Evolutionary conservation across 2,888 invertebrate species (phyloP).

Genomic region (Busseola fusca): DNA sequence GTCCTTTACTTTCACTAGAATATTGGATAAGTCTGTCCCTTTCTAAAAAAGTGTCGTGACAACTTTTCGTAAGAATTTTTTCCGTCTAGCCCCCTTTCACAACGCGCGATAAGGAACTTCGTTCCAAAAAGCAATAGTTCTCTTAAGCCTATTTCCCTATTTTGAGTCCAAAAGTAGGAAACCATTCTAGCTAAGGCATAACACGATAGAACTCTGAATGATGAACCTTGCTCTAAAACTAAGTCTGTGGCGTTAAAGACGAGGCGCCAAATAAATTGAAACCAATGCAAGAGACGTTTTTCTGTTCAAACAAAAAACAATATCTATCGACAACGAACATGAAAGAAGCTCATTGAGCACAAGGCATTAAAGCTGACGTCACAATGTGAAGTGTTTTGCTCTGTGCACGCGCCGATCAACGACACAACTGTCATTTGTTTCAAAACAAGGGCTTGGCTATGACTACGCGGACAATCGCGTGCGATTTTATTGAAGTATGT

Average conservation of each 20-base stretch:
- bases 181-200: background rate
- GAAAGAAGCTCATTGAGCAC: slow-evolving; percentile 34
- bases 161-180: background rate
- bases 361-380: slow-evolving; percentile 32
- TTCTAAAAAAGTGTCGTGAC: too few species aligned
- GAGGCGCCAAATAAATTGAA: background rate
- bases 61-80: too few species aligned
- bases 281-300: slow-evolving; percentile 4
- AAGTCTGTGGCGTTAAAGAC: background rate
- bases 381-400: slow-evolving; percentile 27
- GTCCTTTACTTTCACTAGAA: too few species aligned
- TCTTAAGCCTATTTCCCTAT: background rate
- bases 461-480: slow-evolving; percentile 18
- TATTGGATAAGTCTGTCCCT: too few species aligned
- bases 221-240: background rate
- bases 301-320: slow-evolving; percentile 27
- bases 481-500: slow-evolving; percentile 19
- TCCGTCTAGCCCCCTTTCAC: too few species aligned
- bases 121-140: too few species aligned
- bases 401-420: slow-evolving; percentile 21
- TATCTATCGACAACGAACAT: slow-evolving; percentile 1
- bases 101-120: too few species aligned
- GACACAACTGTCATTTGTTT: slow-evolving; percentile 45
- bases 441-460: slow-evolving; percentile 39
- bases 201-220: background rate